These are phyloP conservation scores for Leucophenga varia DNA, from an alignment of 1,140 invertebrate species.

Conservation along the genomic window DNA sequence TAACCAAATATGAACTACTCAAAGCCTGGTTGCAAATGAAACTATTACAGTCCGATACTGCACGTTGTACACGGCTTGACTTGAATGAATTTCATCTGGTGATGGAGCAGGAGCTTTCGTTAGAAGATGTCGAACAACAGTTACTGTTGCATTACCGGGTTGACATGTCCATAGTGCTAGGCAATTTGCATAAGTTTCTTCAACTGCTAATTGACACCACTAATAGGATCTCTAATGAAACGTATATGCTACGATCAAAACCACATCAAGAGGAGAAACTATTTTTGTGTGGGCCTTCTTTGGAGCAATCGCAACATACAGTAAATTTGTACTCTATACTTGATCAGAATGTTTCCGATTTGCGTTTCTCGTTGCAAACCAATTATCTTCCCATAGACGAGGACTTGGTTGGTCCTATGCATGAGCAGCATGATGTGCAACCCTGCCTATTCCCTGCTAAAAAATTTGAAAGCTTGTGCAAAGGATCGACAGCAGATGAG, in stretches of 20 bases:
- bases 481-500: neutral
- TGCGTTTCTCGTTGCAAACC: conserved; percentile 27
- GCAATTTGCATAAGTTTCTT: conserved; percentile 34
- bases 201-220: conserved; percentile 28
- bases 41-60: conserved; percentile 17
- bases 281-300: conserved; percentile 27
- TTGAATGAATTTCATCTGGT: conserved; percentile 23
- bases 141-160: conserved; percentile 30
- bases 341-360: conserved; percentile 13
- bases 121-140: conserved; percentile 26
- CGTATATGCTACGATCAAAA: conserved; percentile 36
- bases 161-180: conserved; percentile 21
- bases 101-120: conserved; percentile 26
- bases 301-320: conserved; percentile 16
- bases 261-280: conserved; percentile 37
- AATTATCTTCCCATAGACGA: conserved; percentile 29
- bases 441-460: conserved; percentile 30
- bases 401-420: conserved; percentile 30
- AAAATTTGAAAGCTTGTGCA: too few relatives aligned
- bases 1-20: conserved; percentile 45
- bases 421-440: conserved; percentile 26
- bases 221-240: too few relatives aligned
- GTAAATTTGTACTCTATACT: conserved; percentile 27
- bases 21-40: conserved; percentile 39
- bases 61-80: conserved; percentile 27